A percentile compares a stretch with the other conserved stretches of the same genome.
Conservation (phyloP, 2,888 invertebrate genomes). For the Drosophila paracracens region DNA sequence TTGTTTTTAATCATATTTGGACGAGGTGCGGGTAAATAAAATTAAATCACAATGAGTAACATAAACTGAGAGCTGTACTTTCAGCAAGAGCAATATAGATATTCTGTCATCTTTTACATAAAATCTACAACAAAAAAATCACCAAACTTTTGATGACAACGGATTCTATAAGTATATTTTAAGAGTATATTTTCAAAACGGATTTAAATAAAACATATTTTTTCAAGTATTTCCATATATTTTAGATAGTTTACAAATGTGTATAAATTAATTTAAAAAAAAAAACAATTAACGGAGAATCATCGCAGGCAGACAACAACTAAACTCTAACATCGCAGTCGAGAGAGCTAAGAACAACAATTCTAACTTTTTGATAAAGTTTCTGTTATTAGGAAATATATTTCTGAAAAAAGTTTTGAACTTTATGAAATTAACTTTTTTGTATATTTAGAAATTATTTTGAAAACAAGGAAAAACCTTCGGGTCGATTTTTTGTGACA, state of each 20-base stretch:
- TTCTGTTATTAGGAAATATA: neutral
- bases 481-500: too few relatives aligned
- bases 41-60: conserved; percentile 15
- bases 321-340: too few relatives aligned
- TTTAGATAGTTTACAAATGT: neutral
- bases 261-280: neutral
- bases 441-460: too few relatives aligned
- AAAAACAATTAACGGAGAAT: neutral
- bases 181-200: neutral
- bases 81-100: conserved; percentile 11
- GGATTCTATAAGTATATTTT: neutral
- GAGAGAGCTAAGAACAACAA: too few relatives aligned
- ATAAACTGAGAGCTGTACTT: conserved; percentile 14
- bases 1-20: conserved; percentile 12
- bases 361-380: too few relatives aligned
- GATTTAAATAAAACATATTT: neutral
- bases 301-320: too few relatives aligned
- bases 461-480: too few relatives aligned
- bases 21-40: neutral
- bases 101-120: neutral
- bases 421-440: too few relatives aligned
- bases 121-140: conserved; percentile 1
- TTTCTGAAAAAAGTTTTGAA: too few relatives aligned
- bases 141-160: neutral
- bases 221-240: neutral